phyloP scores from a whole-genome alignment of 2,113 vertebrate genomes.

The Strix uralensis region DNA sequence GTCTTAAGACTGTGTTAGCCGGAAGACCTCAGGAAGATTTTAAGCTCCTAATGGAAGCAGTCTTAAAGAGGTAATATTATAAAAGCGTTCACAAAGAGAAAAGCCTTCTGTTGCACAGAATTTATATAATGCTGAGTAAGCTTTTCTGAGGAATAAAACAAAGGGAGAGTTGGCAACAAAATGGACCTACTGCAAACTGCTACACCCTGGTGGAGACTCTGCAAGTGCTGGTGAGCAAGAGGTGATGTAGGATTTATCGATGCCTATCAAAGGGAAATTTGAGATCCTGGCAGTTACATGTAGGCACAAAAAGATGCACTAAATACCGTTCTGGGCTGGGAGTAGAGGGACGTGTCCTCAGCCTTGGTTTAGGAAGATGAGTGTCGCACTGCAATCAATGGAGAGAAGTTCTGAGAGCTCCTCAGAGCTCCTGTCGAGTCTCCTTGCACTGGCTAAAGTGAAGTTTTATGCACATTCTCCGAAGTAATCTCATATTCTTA shows the following conservation, averaged over 20 bases:
- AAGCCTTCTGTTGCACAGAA: neutral
- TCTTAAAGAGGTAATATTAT: neutral
- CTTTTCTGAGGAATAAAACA: neutral
- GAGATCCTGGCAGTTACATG: neutral
- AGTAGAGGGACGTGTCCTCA: rapidly evolving
- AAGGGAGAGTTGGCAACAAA: neutral
- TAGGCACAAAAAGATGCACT: neutral
- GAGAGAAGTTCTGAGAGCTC: neutral
- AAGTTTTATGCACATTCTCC: neutral
- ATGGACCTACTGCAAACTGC: neutral
- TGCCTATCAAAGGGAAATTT: neutral
- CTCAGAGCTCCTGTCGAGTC: neutral
- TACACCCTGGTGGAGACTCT: neutral
- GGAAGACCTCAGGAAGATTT: neutral
- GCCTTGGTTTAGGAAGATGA: neutral
- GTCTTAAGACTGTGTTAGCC: neutral
- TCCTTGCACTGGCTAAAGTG: neutral
- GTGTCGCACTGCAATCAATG: neutral
- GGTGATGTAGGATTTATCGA: neutral
- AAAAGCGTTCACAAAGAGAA: neutral
- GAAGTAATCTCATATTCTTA: neutral
- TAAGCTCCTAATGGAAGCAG: neutral
- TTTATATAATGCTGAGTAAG: neutral
- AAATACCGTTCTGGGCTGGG: rapidly evolving
- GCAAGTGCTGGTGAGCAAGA: neutral